Evolutionary conservation across 2,113 vertebrate genomes (phyloP).

Genomic region (Scolopax mira): DNA sequence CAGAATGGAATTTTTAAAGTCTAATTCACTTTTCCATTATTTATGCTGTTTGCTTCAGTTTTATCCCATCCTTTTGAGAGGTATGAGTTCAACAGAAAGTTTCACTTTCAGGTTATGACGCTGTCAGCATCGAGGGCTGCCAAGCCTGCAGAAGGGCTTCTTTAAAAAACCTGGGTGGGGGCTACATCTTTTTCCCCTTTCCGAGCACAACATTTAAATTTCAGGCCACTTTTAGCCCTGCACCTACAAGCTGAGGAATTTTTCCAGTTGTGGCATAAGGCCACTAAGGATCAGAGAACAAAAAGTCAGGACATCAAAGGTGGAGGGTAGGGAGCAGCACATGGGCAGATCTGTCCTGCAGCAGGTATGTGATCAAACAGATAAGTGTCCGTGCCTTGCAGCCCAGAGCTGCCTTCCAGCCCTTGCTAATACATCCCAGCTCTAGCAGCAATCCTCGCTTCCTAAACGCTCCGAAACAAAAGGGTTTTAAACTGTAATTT

Average conservation of each 20-base stretch:
- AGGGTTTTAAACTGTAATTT: conserved; percentile 40
- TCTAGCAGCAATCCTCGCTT: neutral
- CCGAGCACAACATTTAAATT: neutral
- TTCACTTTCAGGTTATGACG: neutral
- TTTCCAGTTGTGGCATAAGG: neutral
- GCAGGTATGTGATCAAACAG: conserved; percentile 32
- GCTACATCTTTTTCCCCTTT: neutral
- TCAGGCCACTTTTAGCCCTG: neutral
- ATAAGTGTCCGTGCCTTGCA: neutral
- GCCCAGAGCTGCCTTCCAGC: neutral
- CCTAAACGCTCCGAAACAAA: conserved; percentile 37
- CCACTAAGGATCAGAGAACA: neutral
- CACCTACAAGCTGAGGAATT: neutral
- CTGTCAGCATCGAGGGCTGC: neutral
- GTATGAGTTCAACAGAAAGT: conserved; percentile 15
- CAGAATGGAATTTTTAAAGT: conserved; percentile 51
- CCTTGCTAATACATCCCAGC: conserved; percentile 32
- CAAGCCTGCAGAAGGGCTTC: neutral
- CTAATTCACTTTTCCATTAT: conserved; percentile 61
- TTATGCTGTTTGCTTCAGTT: conserved; percentile 52
- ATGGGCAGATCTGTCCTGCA: conserved; percentile 16
- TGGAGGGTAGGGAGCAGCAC: neutral
- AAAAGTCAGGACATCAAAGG: conserved; percentile 11
- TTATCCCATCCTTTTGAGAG: conserved; percentile 1
- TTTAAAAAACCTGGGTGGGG: neutral